Conservation (phyloP, 2,113 vertebrate genomes). For the Urocynchramus pylzowi region DNA sequence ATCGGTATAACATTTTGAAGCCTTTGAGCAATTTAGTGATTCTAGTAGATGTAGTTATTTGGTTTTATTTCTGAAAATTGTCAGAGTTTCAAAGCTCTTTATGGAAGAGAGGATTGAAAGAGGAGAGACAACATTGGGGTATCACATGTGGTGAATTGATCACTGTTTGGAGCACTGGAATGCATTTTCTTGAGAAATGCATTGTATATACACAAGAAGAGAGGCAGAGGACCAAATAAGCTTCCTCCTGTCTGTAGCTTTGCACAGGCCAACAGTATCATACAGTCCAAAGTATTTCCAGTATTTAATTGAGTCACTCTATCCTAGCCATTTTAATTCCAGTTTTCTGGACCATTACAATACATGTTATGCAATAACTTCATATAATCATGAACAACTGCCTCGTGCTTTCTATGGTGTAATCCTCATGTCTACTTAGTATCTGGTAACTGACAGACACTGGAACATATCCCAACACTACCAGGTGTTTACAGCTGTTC, state of each 20-base stretch:
- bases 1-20: background rate
- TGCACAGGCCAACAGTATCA: background rate
- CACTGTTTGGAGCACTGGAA: background rate
- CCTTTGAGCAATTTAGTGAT: background rate
- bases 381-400: background rate
- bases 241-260: background rate
- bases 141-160: background rate
- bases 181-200: background rate
- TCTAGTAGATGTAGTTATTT: background rate
- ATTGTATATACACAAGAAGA: background rate
- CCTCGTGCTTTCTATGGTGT: background rate
- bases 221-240: background rate
- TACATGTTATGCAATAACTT: background rate
- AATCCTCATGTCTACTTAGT: background rate
- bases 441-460: background rate
- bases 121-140: background rate
- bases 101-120: background rate
- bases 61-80: background rate
- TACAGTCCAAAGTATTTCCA: background rate
- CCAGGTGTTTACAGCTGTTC: background rate
- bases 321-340: background rate
- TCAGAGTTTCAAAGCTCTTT: background rate
- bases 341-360: background rate
- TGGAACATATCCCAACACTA: background rate
- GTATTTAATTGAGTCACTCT: background rate